Evolutionary conservation across 1,140 invertebrate species (phyloP), one percentile per base, ranked within the genome.

Genomic region (Sycophila sp.): DNA sequence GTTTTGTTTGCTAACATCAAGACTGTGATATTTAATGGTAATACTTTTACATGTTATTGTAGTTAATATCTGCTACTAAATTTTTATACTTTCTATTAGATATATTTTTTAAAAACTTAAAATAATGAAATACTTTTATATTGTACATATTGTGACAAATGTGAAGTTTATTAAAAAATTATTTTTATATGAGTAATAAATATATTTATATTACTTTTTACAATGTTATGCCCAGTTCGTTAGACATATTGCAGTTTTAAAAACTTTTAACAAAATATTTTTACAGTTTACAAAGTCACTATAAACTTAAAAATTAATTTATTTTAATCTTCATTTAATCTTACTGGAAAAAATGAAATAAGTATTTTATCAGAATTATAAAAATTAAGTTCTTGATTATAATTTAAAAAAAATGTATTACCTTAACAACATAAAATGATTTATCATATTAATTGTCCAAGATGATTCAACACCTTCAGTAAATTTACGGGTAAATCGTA

Each of bases 361-460:
- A n/a, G n/a, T n/a, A n/a, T n/a, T n/a, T n/a, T n/a, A n/a, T n/a
- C n/a, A n/a, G n/a, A n/a, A n/a, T n/a, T n/a, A n/a, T n/a, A n/a
- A n/a, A n/a, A n/a, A n/a, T n/a, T n/a, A n/a, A 28, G 47, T 51
- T 19, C n/a, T 51, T 51, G 26, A 28, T 1, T 51, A 13, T 51
- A 17, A 24, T 51, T 24, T 15, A 45, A 2, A 60, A 34, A 1
- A 42, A 4, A 42, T 5, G 7, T 42, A 19, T 45, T 45, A 86
- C 86, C 8, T 22, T 40, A 58, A 26, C 55, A 10, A 45, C 62
- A 53, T 53, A 15, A 51, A 65, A 7, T 89, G 84, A 77, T 86
- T 89, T 2, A 85, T 76, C 56, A 85, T 72, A 69, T 85, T 88
- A 19, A 86, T 79, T 6, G 81, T 86, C 88, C 88, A 89, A 1